Base-by-base conservation (phyloP, 1,140 invertebrate genomes). In the Drosophila sucinea region DNA sequence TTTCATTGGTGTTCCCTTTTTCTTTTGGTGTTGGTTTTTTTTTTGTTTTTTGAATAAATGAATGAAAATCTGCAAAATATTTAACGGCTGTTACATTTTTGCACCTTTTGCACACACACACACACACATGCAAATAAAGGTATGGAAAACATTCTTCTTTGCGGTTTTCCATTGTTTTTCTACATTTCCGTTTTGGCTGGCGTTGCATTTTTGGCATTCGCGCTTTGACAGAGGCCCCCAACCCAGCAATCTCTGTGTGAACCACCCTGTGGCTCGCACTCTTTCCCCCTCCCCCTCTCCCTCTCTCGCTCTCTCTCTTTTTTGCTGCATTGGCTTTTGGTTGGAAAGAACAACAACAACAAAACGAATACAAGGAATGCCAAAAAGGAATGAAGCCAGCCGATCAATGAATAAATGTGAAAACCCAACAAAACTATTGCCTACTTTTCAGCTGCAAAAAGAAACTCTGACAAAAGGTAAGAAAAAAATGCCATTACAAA, bases 181-280 rank as follows among this genome's bases (percentile, higher is more conserved):
- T 69, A 77, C 69, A 74, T 80, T 85, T 85, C 67, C 71, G 70
- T 78, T 77, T 40, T 79, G 60, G 70, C 67, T 87, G 79, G 67
- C 84, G 77, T 84, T 89, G 84, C 84, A 89, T 89, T 89, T 89
- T 89, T 89, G 81, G 77, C 84, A 89, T 89, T 89, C 77, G 84
- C 85, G 73, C 84, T 89, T 89, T 89, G 84, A 89, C 85, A 78
- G 80, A 38, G 32, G 25, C 41, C 51, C 54, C 54, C 30, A 35
- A 35, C 6, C 33, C 30, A 30, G 4, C 2, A 30, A 30, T 30
- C 30, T 30, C 30, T 30, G 2, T 30, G 30, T 30, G 30, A 30
- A 30, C 4, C 30, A 30, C 30, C 27, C 51, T 11, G 17, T 17
- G 17, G 17, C 17, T 17, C 30, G 2, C 30, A 2, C 30, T 4